Conservation (phyloP, 2,888 invertebrate species). For the Panorpa germanica region DNA sequence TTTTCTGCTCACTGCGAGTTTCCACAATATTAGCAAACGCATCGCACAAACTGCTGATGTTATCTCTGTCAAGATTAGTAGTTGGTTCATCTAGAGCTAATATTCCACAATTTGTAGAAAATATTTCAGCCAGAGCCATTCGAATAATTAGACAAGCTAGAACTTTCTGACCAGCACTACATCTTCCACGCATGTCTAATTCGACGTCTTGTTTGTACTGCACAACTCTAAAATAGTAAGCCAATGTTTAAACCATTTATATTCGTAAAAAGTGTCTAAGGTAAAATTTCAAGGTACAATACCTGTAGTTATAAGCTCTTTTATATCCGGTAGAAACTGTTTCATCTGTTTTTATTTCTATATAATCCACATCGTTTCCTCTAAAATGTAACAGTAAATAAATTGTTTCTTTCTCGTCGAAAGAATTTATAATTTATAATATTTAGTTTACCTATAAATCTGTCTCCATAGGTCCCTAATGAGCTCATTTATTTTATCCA, state of each 20-base stretch:
- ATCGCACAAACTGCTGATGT: constrained; percentile 64
- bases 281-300: constrained; percentile 9
- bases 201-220: constrained; percentile 75
- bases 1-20: constrained; percentile 38
- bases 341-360: constrained; percentile 69
- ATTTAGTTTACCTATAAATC: constrained; percentile 40
- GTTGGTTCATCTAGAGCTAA: constrained; percentile 96
- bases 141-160: constrained; percentile 90
- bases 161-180: constrained; percentile 96
- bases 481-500: constrained; percentile 81
- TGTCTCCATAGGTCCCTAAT: constrained; percentile 63
- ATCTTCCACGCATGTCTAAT: constrained; percentile 93
- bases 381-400: constrained; percentile 16
- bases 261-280: constrained; percentile 1
- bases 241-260: constrained; percentile 12
- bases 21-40: constrained; percentile 54
- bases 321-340: constrained; percentile 24
- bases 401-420: not conserved
- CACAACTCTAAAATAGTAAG: constrained; percentile 58
- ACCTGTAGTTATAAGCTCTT: constrained; percentile 34
- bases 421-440: not conserved
- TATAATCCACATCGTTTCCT: constrained; percentile 92
- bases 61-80: constrained; percentile 86
- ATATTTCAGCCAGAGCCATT: constrained; percentile 92
- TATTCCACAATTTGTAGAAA: constrained; percentile 88